These are phyloP conservation scores for Python bivittatus DNA, from an alignment of 2,113 vertebrate species.

Conservation along the genomic window DNA sequence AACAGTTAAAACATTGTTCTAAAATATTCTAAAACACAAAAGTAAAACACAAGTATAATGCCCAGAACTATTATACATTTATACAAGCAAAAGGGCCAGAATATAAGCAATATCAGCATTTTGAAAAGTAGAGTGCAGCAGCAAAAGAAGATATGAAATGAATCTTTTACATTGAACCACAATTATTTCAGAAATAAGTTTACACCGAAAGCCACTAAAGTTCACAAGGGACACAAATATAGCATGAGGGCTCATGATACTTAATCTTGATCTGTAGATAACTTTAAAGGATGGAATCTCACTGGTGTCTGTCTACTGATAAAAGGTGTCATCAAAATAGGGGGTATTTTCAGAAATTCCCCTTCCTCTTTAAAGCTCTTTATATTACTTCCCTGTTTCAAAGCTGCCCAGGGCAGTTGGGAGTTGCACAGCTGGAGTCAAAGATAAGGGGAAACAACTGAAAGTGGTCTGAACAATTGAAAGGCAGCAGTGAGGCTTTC, in stretches of 20 bases:
- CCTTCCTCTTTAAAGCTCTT: neutral
- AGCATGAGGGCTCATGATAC: neutral
- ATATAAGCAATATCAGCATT: neutral
- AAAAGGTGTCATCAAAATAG: neutral
- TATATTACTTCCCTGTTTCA: neutral
- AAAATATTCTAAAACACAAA: neutral
- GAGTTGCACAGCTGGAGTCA: neutral
- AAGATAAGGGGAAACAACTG: neutral
- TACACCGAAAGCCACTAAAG: neutral
- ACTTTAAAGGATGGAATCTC: neutral
- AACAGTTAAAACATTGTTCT: neutral
- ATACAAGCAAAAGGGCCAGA: neutral
- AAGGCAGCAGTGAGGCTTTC: neutral
- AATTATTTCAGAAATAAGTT: neutral
- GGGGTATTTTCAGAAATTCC: neutral
- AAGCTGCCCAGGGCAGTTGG: neutral
- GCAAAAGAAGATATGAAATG: neutral
- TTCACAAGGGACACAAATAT: neutral
- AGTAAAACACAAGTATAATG: neutral
- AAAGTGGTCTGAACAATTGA: neutral
- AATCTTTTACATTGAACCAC: neutral
- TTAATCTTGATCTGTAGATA: neutral
- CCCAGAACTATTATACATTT: neutral
- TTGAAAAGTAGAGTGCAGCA: neutral
- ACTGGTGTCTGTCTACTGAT: neutral